phyloP scores from a whole-genome alignment of 2,888 invertebrate species.

The Lepidonotus clava region DNA sequence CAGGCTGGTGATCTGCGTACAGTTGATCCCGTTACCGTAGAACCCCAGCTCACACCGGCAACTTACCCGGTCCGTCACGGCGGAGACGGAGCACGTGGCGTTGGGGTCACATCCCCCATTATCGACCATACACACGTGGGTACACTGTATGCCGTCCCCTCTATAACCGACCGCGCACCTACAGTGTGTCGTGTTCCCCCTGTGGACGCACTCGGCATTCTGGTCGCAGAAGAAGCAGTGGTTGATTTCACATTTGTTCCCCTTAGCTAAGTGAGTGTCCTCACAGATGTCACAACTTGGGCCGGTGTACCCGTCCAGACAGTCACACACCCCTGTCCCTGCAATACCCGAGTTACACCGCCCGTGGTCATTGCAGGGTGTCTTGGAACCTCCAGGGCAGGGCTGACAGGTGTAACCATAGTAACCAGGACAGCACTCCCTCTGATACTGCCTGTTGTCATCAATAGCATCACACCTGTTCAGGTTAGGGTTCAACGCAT shows the following conservation, averaged over 20 bases:
- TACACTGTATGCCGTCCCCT: not conserved
- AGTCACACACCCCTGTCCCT: not conserved
- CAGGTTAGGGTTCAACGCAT: not conserved
- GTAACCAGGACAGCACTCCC: not conserved
- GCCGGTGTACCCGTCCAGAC: not conserved
- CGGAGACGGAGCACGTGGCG: not conserved
- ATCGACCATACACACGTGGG: not conserved
- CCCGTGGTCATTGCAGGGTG: slow-evolving; percentile 10
- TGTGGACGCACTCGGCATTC: not conserved
- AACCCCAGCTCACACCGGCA: not conserved
- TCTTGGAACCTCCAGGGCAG: slow-evolving; percentile 13
- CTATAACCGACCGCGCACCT: not conserved
- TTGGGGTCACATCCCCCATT: slow-evolving; percentile 29
- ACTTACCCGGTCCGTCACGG: not conserved
- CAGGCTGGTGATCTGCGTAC: not conserved
- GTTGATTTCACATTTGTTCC: not conserved
- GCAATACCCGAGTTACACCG: not conserved
- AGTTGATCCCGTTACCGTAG: slow-evolving; percentile 23
- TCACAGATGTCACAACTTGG: not conserved
- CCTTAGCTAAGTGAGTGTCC: not conserved
- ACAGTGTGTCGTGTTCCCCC: not conserved
- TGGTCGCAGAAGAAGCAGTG: not conserved
- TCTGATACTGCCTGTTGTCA: not conserved
- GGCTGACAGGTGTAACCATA: slow-evolving; percentile 10
- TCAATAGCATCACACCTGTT: not conserved